Percentiles rank a stretch among this genome's conserved stretches.
Evolutionary conservation across 37 sponge, comb jelly and placozoan species (phyloP).

Genomic region (Haliclona indistincta): DNA sequence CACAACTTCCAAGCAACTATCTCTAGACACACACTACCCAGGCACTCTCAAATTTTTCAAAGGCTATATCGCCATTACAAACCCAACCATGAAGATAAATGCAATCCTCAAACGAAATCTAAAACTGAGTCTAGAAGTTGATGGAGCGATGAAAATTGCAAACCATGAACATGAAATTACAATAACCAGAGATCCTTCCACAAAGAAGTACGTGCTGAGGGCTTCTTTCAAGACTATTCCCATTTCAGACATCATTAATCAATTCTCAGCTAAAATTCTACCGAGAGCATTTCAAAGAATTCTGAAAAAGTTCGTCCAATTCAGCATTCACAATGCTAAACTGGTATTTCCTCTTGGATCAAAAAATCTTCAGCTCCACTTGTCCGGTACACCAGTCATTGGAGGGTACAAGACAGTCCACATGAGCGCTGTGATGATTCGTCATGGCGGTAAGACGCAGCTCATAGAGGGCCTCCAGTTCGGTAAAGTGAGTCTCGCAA

Average conservation of each 20-base stretch:
- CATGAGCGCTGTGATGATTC: neutral
- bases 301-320: neutral
- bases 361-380: no score
- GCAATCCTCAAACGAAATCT: no score
- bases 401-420: neutral
- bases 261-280: neutral
- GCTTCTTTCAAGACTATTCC: no score
- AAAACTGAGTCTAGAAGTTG: no score
- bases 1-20: neutral
- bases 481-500: no score
- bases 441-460: neutral
- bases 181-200: neutral
- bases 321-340: no score
- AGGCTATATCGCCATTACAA: no score
- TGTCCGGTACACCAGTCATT: conserved; percentile 1
- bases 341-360: neutral
- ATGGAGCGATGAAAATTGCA: conserved; percentile 1
- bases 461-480: conserved; percentile 2
- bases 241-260: no score
- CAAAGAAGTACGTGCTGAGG: no score
- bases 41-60: neutral
- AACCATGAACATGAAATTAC: neutral
- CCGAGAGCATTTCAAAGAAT: neutral
- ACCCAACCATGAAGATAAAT: no score
- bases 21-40: neutral